Percentiles rank a stretch among this genome's conserved stretches.
Evolutionary conservation across 2,888 invertebrate genomes (phyloP).

Genomic region (Parapristionchus giblindavisi): DNA sequence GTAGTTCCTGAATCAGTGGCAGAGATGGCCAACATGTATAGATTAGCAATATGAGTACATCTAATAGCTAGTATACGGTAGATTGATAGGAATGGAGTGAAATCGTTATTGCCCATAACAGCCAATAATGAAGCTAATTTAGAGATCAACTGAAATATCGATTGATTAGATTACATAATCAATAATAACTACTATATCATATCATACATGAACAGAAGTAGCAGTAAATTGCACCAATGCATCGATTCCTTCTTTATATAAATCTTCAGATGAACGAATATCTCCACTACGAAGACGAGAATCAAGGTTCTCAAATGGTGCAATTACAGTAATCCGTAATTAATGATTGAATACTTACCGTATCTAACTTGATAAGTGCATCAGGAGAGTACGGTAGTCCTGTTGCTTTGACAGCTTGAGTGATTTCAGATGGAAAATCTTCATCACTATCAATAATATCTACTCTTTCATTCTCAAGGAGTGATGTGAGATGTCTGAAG

Average conservation of each 20-base stretch:
- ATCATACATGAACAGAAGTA: conserved; percentile 52
- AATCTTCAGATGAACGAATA: conserved; percentile 46
- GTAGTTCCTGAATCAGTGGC: conserved; percentile 10
- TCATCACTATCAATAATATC: conserved; percentile 49
- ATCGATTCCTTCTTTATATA: conserved; percentile 50
- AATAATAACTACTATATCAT: background rate
- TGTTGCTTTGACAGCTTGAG: conserved; percentile 42
- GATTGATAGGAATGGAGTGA: conserved; percentile 29
- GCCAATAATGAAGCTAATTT: conserved; percentile 34
- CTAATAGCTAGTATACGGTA: conserved; percentile 23
- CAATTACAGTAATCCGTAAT: background rate
- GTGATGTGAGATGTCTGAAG: conserved; percentile 44
- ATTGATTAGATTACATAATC: background rate
- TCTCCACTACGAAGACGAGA: conserved; percentile 37
- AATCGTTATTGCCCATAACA: conserved; percentile 26
- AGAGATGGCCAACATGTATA: conserved; percentile 38
- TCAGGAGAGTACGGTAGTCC: conserved; percentile 45
- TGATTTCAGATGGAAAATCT: conserved; percentile 45
- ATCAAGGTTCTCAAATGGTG: conserved; percentile 25
- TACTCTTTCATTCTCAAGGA: conserved; percentile 44
- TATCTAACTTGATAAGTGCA: conserved; percentile 17
- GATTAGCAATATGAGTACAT: conserved; percentile 33
- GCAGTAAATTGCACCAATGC: conserved; percentile 54
- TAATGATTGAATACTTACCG: background rate
- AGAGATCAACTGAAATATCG: conserved; percentile 26